phyloP scores from a whole-genome alignment of 1,140 invertebrate species.

The Gryllus bimaculatus region DNA sequence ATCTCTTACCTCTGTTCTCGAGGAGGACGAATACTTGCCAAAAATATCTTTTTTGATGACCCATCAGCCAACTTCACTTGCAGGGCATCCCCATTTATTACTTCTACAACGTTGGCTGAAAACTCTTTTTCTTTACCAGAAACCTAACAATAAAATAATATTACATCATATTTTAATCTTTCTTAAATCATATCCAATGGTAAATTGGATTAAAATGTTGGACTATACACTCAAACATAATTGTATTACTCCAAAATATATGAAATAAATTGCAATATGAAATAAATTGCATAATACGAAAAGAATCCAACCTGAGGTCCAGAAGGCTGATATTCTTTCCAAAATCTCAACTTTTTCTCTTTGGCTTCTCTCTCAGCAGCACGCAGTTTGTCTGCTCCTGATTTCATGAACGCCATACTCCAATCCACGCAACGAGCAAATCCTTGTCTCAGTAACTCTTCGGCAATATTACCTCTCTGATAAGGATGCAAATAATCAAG shows the following conservation, averaged over 20 bases:
- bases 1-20: slow-evolving; percentile 34
- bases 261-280: not conserved
- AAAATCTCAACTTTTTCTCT: slow-evolving; percentile 73
- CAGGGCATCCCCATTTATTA: slow-evolving; percentile 89
- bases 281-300: not conserved
- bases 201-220: not conserved
- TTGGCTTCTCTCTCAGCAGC: slow-evolving; percentile 80
- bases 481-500: slow-evolving; percentile 24
- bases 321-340: slow-evolving; percentile 72
- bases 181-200: not conserved
- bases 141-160: slow-evolving; percentile 38
- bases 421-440: slow-evolving; percentile 96
- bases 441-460: slow-evolving; percentile 79
- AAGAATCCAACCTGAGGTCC: slow-evolving; percentile 18
- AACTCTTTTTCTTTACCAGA: slow-evolving; percentile 77
- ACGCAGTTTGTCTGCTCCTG: slow-evolving; percentile 71
- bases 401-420: slow-evolving; percentile 82
- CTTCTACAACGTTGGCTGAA: slow-evolving; percentile 77
- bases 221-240: not conserved
- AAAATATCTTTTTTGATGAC: slow-evolving; percentile 82
- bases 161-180: slow-evolving; percentile 22
- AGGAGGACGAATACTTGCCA: slow-evolving; percentile 90
- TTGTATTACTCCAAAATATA: not conserved
- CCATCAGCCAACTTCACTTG: slow-evolving; percentile 73
- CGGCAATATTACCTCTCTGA: slow-evolving; percentile 87